phyloP scores from a whole-genome alignment of 2,797 vertebrate genomes.

The Parauchenoglanis punctatus region DNA sequence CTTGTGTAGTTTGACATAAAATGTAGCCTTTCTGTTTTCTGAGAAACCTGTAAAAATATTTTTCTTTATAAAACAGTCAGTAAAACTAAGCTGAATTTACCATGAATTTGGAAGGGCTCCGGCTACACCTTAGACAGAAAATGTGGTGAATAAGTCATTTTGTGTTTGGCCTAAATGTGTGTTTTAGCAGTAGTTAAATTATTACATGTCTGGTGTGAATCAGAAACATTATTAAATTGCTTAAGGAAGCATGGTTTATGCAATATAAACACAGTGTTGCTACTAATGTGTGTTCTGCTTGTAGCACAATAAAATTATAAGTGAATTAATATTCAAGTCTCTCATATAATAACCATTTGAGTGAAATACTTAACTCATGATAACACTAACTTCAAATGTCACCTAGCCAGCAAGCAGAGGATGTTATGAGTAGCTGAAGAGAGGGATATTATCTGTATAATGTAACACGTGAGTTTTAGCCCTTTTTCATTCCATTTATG shows the following conservation, averaged over 20 bases:
- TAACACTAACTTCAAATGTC: not conserved
- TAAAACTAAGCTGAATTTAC: not conserved
- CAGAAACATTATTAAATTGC: not conserved
- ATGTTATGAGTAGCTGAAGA: not conserved
- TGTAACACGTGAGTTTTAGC: not conserved
- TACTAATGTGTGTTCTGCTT: not conserved
- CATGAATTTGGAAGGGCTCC: not conserved
- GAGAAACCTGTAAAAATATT: not conserved
- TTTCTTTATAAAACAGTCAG: not conserved
- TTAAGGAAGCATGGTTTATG: not conserved
- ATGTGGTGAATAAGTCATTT: not conserved
- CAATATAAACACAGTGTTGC: not conserved
- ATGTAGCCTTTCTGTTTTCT: not conserved
- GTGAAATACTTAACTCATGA: not conserved
- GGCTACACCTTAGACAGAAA: not conserved
- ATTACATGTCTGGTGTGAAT: not conserved
- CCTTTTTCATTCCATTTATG: not conserved
- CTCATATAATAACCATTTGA: not conserved
- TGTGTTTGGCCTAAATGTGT: not conserved
- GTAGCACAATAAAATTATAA: not conserved
- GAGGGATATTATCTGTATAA: not conserved
- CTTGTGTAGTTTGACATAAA: not conserved
- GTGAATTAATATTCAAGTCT: not conserved
- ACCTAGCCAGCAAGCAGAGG: not conserved
- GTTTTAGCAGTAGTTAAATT: not conserved